phyloP scores from a whole-genome alignment of 1,140 invertebrate species.

The Radopholus similis region DNA sequence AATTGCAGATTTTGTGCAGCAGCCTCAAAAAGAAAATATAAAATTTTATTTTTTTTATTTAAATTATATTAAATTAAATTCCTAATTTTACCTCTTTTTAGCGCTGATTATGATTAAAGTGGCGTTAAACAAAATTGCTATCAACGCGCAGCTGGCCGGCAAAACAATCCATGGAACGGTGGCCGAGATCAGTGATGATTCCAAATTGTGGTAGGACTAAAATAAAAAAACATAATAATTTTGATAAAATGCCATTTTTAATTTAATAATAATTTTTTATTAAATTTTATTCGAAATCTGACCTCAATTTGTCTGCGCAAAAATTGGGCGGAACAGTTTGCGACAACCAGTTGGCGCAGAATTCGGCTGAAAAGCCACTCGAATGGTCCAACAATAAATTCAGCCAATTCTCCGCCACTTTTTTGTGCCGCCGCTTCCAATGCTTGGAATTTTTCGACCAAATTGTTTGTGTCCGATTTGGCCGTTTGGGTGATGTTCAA shows the following conservation, averaged over 20 bases:
- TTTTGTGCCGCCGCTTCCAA: background rate
- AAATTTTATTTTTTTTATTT: no score
- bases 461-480: background rate
- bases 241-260: background rate
- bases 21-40: no score
- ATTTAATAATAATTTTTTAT: background rate
- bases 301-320: background rate
- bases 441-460: slow-evolving; percentile 1
- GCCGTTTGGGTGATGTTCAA: background rate
- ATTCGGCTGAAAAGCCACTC: no score
- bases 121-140: background rate
- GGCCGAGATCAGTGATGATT: background rate
- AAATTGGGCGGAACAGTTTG: background rate
- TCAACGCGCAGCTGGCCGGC: background rate
- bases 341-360: background rate
- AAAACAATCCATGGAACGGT: background rate
- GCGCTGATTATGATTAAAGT: no score
- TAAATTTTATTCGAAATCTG: background rate
- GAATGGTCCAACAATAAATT: background rate
- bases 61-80: no score
- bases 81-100: no score
- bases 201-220: background rate
- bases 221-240: background rate
- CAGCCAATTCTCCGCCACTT: background rate
- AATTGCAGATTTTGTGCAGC: slow-evolving; percentile 1